phyloP scores from a whole-genome alignment of 1,140 invertebrate species.

The Vanessa atalanta region DNA sequence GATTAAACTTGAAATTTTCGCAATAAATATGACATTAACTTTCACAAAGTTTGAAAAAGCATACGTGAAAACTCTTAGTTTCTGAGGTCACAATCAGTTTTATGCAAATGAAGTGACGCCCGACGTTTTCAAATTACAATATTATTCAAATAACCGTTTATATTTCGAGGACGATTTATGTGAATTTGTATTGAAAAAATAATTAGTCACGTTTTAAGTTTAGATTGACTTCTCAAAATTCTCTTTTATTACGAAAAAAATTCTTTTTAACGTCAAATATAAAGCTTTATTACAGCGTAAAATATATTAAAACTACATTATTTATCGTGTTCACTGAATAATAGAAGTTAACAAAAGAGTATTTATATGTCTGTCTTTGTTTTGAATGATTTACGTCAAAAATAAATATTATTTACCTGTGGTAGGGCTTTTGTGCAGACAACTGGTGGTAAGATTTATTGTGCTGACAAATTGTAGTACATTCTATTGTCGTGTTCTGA shows the following conservation, averaged over 20 bases:
- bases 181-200: slow-evolving; percentile 23
- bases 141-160: slow-evolving; percentile 28
- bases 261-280: slow-evolving; percentile 14
- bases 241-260: neutral
- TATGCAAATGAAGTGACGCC: slow-evolving; percentile 24
- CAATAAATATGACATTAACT: slow-evolving; percentile 11
- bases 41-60: slow-evolving; percentile 12
- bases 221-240: slow-evolving; percentile 12
- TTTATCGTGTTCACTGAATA: neutral
- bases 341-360: too few species aligned
- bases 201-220: slow-evolving; percentile 25
- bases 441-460: too few species aligned
- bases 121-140: slow-evolving; percentile 32
- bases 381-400: too few species aligned
- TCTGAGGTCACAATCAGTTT: slow-evolving; percentile 25
- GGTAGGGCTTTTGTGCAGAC: too few species aligned
- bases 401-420: too few species aligned
- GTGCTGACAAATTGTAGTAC: too few species aligned
- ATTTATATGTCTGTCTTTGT: too few species aligned
- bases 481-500: too few species aligned
- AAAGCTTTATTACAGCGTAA: neutral
- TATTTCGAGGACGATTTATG: slow-evolving; percentile 17
- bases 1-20: neutral
- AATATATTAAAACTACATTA: neutral
- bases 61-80: slow-evolving; percentile 28